Evolutionary conservation across 2,888 invertebrate genomes (phyloP), one percentile per base, ranked within the genome.

Genomic region (Synanthedon andrenaeformis): DNA sequence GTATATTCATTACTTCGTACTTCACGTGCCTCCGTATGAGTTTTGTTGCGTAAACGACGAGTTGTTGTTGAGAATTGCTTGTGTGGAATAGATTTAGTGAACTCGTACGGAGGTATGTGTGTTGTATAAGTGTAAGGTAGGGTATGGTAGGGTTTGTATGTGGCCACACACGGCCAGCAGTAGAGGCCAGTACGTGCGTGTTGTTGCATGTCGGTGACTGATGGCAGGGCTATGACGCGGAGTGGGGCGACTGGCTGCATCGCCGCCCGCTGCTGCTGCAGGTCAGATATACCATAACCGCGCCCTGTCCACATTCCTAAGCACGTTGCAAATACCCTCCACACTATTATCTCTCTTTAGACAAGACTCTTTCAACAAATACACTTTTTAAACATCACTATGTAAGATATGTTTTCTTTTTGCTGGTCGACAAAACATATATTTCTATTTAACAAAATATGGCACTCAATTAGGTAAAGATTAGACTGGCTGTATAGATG

Each of bases 261-360:
- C 90, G 84, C 85, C 92, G 93, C 88, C 92, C 94, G 86, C 91
- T 94, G 89, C 92, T 94, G 88, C 90, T 94, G 89, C 94, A 94
- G 94, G 94, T 94, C 92, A 93, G 92, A 75, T 69, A 62, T 62
- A 61, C 60, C 61, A 57, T 61, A 56, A 60, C 57, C 59, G 58
- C 42, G 49, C 52, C 56, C 48, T 52, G 52, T n/a, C 14, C 45
- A 42, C 45, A 4, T 1, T 45, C 28, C 28, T 8, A 28, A 28
- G 28, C 28, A 28, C 28, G 11, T 52, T 28, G 8, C 45, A n/a
- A 60, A 56, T 59, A 62, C 56, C 63, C 19, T 4, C 63, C 61
- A 61, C 58, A 58, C 64, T 69, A 65, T 55, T 69, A 66, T 63
- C 56, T 56, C 57, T 57, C 57, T 60, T 56, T 28, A 28, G 28